These are phyloP conservation scores for Ariolimax columbianus DNA, from an alignment of 2,888 invertebrate genomes.

Conservation along the genomic window DNA sequence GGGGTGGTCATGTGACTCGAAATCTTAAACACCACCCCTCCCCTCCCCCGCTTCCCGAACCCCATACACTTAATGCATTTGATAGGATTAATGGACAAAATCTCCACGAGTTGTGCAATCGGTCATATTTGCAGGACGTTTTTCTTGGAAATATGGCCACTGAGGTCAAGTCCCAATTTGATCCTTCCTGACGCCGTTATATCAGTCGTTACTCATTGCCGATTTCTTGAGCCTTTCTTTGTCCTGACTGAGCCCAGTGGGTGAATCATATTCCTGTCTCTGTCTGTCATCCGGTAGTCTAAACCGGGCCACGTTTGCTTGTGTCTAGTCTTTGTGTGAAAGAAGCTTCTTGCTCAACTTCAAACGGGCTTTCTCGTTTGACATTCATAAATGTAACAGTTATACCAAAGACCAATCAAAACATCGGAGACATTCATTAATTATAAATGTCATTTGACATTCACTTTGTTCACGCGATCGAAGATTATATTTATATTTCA, in stretches of 20 bases:
- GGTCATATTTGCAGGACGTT: neutral
- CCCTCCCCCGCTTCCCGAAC: no score
- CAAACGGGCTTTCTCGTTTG: neutral
- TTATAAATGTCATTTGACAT: no score
- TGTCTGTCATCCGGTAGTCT: neutral
- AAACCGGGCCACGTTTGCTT: neutral
- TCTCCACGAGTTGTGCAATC: neutral
- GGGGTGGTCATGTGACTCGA: no score
- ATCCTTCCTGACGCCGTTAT: neutral
- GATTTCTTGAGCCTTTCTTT: neutral
- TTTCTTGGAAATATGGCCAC: no score
- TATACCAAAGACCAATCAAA: no score
- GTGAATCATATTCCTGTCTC: slow-evolving; percentile 3
- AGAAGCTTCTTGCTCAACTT: neutral
- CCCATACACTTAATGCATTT: neutral
- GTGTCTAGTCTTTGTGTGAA: neutral
- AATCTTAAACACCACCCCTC: no score
- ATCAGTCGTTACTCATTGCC: slow-evolving; percentile 1
- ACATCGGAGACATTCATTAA: no score
- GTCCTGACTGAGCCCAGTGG: neutral
- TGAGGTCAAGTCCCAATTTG: slow-evolving; percentile 13
- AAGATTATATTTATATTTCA: no score
- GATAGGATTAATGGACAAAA: neutral
- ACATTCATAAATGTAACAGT: no score
- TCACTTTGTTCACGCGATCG: no score